Percentiles rank a stretch among this genome's conserved stretches.
Evolutionary conservation across 2,888 invertebrate genomes (phyloP).

Genomic region (Sinohyriopsis cumingii): DNA sequence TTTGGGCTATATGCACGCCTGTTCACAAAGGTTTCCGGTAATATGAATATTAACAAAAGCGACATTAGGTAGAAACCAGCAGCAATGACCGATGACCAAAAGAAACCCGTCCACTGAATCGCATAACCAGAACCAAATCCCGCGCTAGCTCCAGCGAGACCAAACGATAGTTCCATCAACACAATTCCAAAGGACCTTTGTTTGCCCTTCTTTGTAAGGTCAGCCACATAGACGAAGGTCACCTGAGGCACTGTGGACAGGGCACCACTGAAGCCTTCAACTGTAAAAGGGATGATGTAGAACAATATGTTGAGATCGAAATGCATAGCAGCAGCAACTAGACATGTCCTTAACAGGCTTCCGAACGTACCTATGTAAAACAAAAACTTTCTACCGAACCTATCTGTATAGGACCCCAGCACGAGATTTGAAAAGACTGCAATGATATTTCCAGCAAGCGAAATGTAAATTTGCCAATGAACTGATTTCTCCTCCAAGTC

Average conservation of each 20-base stretch:
- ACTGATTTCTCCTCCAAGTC: slow-evolving; percentile 27
- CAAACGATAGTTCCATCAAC: slow-evolving; percentile 21
- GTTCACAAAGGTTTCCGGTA: slow-evolving; percentile 24
- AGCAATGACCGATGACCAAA: slow-evolving; percentile 18
- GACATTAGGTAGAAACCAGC: slow-evolving; percentile 5
- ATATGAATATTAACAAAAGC: slow-evolving; percentile 10
- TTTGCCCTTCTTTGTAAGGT: slow-evolving; percentile 26
- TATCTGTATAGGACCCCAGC: slow-evolving; percentile 35
- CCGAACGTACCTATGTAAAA: slow-evolving; percentile 33
- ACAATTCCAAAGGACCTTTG: slow-evolving; percentile 21
- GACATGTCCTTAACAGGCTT: slow-evolving; percentile 10
- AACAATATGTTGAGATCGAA: slow-evolving; percentile 22
- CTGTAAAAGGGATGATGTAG: slow-evolving; percentile 20
- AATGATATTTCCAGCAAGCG: slow-evolving; percentile 28
- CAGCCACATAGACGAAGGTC: slow-evolving; percentile 25
- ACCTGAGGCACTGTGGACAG: slow-evolving; percentile 23
- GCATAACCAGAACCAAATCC: slow-evolving; percentile 26
- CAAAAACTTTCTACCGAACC: slow-evolving; percentile 38
- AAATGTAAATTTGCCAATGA: slow-evolving; percentile 21
- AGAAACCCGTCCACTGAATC: slow-evolving; percentile 24
- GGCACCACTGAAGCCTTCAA: slow-evolving; percentile 34
- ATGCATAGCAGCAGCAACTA: slow-evolving; percentile 23
- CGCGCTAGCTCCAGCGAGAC: slow-evolving; percentile 8
- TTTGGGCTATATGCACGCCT: slow-evolving; percentile 1
- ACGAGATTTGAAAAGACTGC: slow-evolving; percentile 32